Percentiles rank a stretch among this genome's conserved stretches.
Evolutionary conservation across 2,888 invertebrate genomes (phyloP).

Genomic region (Dexiosoma caninum): DNA sequence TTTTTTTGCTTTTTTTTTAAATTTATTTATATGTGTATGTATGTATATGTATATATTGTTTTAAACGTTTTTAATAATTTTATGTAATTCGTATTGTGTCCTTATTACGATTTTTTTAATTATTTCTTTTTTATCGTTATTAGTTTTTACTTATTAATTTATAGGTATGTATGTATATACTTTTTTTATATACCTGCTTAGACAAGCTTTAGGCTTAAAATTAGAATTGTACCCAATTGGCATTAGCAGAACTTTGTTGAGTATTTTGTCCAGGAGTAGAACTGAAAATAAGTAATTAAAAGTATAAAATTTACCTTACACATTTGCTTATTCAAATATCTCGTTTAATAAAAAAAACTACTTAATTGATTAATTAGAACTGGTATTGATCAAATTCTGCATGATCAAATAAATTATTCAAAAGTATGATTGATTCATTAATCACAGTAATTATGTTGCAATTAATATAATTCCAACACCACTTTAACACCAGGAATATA

Average conservation of each 20-base stretch:
- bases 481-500: too few species aligned
- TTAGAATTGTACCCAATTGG: constrained; percentile 78
- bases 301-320: too few species aligned
- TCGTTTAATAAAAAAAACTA: too few species aligned
- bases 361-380: too few species aligned
- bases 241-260: constrained; percentile 74
- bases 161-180: too few species aligned
- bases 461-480: too few species aligned
- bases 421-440: too few species aligned
- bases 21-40: constrained; percentile 15
- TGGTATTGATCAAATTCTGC: too few species aligned
- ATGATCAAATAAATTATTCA: too few species aligned
- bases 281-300: constrained; percentile 48
- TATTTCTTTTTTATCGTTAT: constrained; percentile 38
- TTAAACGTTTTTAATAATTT: constrained; percentile 7
- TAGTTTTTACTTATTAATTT: not conserved
- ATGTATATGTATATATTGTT: not conserved
- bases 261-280: constrained; percentile 66
- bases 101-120: constrained; percentile 24
- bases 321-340: too few species aligned
- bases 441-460: too few species aligned
- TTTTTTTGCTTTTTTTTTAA: constrained; percentile 17
- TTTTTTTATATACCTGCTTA: constrained; percentile 37
- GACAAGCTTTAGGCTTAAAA: constrained; percentile 51
- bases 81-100: constrained; percentile 59